Percentiles rank a stretch among this genome's conserved stretches.
Conservation (phyloP, 2,113 vertebrate species). For the Antennarius striatus region DNA sequence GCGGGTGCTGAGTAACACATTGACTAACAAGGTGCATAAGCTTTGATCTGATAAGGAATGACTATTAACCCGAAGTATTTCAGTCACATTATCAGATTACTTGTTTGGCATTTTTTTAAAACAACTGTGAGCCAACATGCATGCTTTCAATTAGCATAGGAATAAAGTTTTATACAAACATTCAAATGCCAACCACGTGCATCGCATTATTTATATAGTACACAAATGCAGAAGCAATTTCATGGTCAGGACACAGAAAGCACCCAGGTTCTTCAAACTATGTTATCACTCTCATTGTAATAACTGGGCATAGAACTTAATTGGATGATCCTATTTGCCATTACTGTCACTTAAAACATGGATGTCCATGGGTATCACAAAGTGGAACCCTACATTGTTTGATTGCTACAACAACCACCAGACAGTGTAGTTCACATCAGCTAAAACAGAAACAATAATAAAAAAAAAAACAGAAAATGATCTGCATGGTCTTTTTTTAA, state of each 20-base stretch:
- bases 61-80: constrained; percentile 63
- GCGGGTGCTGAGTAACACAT: constrained; percentile 55
- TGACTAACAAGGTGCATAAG: constrained; percentile 59
- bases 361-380: no score
- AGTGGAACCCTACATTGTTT: no score
- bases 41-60: constrained; percentile 65
- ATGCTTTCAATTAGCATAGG: constrained; percentile 61
- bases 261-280: no score
- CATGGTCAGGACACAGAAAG: neutral
- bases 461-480: no score
- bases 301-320: neutral
- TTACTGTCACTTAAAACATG: constrained; percentile 2
- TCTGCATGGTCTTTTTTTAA: no score
- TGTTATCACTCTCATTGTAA: neutral
- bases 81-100: constrained; percentile 39
- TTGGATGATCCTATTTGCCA: constrained; percentile 12
- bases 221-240: constrained; percentile 7
- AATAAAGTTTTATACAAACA: constrained; percentile 33
- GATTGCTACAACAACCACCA: no score
- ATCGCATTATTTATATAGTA: constrained; percentile 9
- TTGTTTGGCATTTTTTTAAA: constrained; percentile 53
- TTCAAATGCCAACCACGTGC: constrained; percentile 23
- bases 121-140: constrained; percentile 42
- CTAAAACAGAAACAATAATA: no score
- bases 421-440: no score